These are phyloP conservation scores for Anoplophora glabripennis DNA, from an alignment of 1,140 invertebrate species.

Conservation along the genomic window DNA sequence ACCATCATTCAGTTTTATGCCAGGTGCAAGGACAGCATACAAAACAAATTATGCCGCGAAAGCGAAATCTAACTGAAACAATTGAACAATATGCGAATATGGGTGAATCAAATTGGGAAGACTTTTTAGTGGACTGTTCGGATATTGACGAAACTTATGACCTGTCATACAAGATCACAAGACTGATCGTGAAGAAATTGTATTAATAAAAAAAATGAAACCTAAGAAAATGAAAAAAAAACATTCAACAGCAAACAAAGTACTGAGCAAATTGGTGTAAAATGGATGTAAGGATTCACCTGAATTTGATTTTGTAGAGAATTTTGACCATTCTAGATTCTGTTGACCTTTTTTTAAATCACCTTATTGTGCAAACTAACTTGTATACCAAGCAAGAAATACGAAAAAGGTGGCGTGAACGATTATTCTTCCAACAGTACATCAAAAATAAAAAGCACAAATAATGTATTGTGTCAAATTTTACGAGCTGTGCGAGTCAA, in stretches of 20 bases:
- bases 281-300: constrained; percentile 20
- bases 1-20: too few relatives aligned
- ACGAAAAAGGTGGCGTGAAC: constrained; percentile 30
- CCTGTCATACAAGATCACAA: constrained; percentile 22
- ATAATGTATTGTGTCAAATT: too few relatives aligned
- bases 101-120: constrained; percentile 17
- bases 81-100: constrained; percentile 19
- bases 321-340: constrained; percentile 14
- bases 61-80: constrained; percentile 22
- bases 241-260: constrained; percentile 20
- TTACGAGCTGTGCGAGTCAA: constrained; percentile 21
- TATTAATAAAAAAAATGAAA: constrained; percentile 16
- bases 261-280: constrained; percentile 22
- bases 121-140: constrained; percentile 13
- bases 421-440: constrained; percentile 40
- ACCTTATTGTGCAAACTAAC: constrained; percentile 19
- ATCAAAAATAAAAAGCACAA: constrained; percentile 34
- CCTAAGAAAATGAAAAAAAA: constrained; percentile 20
- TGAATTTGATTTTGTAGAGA: constrained; percentile 19
- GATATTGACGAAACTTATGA: too few relatives aligned
- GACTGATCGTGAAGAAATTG: constrained; percentile 24
- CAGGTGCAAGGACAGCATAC: too few relatives aligned
- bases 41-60: too few relatives aligned
- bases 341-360: constrained; percentile 17
- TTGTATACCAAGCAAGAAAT: too few relatives aligned